A percentile compares a stretch with the other conserved stretches of the same genome.
phyloP scores from a whole-genome alignment of 2,888 invertebrate species.

The Melanotus villosus region DNA sequence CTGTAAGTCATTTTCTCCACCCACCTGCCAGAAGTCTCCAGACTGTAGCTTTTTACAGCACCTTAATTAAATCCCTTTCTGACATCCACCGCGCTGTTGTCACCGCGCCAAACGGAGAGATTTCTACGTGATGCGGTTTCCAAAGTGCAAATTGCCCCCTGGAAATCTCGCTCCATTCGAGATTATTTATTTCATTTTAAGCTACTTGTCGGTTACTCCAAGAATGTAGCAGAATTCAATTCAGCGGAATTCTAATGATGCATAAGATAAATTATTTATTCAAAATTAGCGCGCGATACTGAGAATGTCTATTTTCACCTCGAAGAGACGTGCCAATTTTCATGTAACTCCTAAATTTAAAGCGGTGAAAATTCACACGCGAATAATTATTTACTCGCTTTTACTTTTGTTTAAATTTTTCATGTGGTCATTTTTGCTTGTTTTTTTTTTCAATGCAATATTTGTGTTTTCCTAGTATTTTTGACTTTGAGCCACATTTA shows the following conservation, averaged over 20 bases:
- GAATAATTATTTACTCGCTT: no score
- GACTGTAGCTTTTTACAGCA: constrained; percentile 66
- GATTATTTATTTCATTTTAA: constrained; percentile 66
- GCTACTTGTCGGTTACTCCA: constrained; percentile 54
- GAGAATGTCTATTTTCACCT: neutral
- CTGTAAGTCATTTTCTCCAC: constrained; percentile 45
- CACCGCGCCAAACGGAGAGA: constrained; percentile 67
- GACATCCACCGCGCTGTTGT: constrained; percentile 68
- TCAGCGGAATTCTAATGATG: constrained; percentile 44
- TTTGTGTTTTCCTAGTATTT: no score
- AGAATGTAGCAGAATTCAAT: constrained; percentile 45
- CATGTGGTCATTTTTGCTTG: no score
- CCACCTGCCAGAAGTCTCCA: constrained; percentile 49
- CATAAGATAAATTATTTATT: constrained; percentile 50
- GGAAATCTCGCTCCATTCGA: constrained; percentile 45
- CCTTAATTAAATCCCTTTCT: constrained; percentile 70
- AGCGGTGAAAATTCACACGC: no score
- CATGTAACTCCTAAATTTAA: no score
- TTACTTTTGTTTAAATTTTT: no score
- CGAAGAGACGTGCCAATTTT: constrained; percentile 1
- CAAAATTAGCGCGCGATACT: constrained; percentile 39
- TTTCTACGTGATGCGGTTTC: constrained; percentile 69
- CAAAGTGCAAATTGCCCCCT: constrained; percentile 67
- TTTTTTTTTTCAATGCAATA: no score
- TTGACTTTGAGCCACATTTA: no score